These are phyloP conservation scores for Toxostoma redivivum DNA, from an alignment of 2,113 vertebrate species.

Conservation along the genomic window DNA sequence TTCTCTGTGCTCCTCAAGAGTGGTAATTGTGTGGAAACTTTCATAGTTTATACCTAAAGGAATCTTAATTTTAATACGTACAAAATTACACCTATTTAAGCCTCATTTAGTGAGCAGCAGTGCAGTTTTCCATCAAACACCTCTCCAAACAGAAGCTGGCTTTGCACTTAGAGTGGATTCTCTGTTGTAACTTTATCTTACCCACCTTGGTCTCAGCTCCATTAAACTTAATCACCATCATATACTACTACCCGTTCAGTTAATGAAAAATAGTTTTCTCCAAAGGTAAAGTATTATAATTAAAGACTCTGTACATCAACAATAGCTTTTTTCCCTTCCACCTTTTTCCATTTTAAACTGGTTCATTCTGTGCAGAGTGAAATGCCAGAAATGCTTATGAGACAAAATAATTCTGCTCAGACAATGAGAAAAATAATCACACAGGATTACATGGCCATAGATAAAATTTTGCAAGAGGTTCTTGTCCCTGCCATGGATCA, in stretches of 20 bases:
- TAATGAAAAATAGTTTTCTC: slow-evolving; percentile 66
- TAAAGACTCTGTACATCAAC: slow-evolving; percentile 11
- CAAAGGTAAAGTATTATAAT: slow-evolving; percentile 42
- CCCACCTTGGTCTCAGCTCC: slow-evolving; percentile 26
- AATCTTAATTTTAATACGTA: slow-evolving; percentile 52
- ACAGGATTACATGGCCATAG: background rate
- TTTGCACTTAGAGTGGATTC: slow-evolving; percentile 27
- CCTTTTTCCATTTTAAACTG: background rate
- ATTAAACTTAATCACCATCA: slow-evolving; percentile 64
- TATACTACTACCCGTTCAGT: slow-evolving; percentile 35
- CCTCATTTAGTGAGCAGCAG: slow-evolving; percentile 47
- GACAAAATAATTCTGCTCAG: slow-evolving; percentile 4
- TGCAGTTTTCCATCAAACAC: slow-evolving; percentile 22
- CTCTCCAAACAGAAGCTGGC: slow-evolving; percentile 40
- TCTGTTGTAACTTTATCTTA: slow-evolving; percentile 62
- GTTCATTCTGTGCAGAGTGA: background rate
- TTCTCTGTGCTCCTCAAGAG: background rate
- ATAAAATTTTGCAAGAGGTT: slow-evolving; percentile 40
- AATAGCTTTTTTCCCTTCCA: slow-evolving; percentile 25
- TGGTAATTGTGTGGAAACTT: slow-evolving; percentile 13
- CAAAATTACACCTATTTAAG: slow-evolving; percentile 45
- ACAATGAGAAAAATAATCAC: slow-evolving; percentile 19
- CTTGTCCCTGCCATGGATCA: background rate
- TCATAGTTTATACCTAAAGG: slow-evolving; percentile 1
- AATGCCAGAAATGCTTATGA: slow-evolving; percentile 4